A percentile compares a stretch with the other conserved stretches of the same genome.
These are phyloP conservation scores for Prenolepis imparis DNA, from an alignment of 2,888 invertebrate genomes.

Conservation along the genomic window DNA sequence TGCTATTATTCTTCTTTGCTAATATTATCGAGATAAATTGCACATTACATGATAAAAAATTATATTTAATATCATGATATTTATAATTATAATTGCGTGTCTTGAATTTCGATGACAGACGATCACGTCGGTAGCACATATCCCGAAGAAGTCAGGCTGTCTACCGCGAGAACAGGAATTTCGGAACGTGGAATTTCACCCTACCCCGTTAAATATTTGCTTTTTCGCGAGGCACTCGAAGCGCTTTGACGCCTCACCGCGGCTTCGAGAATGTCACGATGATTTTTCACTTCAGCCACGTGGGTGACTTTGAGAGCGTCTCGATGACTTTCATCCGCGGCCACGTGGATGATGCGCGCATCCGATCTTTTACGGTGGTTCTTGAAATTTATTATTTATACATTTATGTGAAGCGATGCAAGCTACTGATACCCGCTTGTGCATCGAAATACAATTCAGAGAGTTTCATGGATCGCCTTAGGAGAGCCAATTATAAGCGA, in stretches of 20 bases:
- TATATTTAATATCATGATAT: neutral
- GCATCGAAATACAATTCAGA: constrained; percentile 9
- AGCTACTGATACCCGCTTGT: neutral
- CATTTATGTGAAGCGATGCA: constrained; percentile 16
- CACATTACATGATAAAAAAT: neutral
- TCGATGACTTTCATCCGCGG: constrained; percentile 38
- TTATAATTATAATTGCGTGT: neutral
- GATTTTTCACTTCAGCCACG: constrained; percentile 42
- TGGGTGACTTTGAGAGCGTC: constrained; percentile 32
- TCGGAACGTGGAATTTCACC: constrained; percentile 70
- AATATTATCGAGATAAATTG: neutral
- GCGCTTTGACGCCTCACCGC: constrained; percentile 64
- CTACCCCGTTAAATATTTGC: constrained; percentile 76
- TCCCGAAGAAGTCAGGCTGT: constrained; percentile 47
- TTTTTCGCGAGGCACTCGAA: constrained; percentile 69
- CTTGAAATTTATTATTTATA: constrained; percentile 39
- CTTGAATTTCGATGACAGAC: constrained; percentile 13
- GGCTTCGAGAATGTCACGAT: constrained; percentile 25
- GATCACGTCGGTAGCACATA: neutral
- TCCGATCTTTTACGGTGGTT: constrained; percentile 4
- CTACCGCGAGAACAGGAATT: constrained; percentile 65
- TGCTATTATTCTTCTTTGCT: neutral
- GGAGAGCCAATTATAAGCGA: constrained; percentile 9
- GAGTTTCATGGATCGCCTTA: constrained; percentile 4
- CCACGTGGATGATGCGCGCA: constrained; percentile 24